Evolutionary conservation across 1,140 invertebrate species (phyloP), one percentile per base, ranked within the genome.

Genomic region (Dinothrombium tinctorium): DNA sequence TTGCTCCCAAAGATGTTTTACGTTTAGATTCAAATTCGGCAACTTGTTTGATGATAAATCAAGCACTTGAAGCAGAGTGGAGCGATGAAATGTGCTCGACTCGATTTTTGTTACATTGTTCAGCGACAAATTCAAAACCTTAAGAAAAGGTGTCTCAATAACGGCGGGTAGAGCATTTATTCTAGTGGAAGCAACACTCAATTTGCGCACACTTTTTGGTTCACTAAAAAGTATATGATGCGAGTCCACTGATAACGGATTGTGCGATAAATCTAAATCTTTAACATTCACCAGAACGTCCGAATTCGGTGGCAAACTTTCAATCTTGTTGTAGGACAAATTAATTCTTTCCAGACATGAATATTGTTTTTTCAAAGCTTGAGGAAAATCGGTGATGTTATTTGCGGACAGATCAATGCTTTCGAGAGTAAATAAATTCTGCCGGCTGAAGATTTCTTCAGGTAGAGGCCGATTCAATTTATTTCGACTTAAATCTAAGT

Each of bases 201-300:
- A 57, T 33, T 72, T 68, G 36, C 80, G 57, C 0, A 82, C 70
- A 0, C 80, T 81, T 62, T 87, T 89, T 0, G 81, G 81, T 54
- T 87, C 81, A 32, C 73, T 75, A 0, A 89, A 54, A 26, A 89
- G 69, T 51, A 74, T 74, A 8, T 56, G 61, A 3, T 86, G 63
- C 0, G 80, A 69, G 46, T 74, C 69, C 38, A 66, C 56, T 4
- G 71, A 71, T 1, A 89, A 56, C 0, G 78, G 76, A 65, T 87
- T 89, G 46, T 71, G 76, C 2, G 78, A 83, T 1, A 89, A 56
- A 59, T 87, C 81, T 0, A 89, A 60, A 42, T 71, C 67, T 54
- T 87, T 87, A 1, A 86, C 73, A 53, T 79, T 84, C 2, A 79
- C 75, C 59, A 87, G 71, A 1, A 82, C 72, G 51, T 73, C 75